phyloP scores from a whole-genome alignment of 2,888 invertebrate species.

The Xanthorhoe designata region DNA sequence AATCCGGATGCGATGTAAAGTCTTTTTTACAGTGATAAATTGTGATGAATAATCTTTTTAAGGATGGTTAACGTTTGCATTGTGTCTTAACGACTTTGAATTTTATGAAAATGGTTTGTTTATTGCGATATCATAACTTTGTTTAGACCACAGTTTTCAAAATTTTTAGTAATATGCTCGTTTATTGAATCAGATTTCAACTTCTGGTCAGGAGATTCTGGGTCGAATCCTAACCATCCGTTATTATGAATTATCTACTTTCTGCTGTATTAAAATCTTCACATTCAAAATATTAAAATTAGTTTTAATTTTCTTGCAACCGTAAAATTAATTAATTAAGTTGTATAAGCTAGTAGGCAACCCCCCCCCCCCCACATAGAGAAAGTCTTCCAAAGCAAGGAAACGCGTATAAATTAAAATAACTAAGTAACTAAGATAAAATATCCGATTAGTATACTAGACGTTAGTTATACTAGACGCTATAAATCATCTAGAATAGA shows the following conservation, averaged over 20 bases:
- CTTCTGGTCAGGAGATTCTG: too few relatives aligned
- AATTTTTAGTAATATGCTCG: not conserved
- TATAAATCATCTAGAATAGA: not conserved
- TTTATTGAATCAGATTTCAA: too few relatives aligned
- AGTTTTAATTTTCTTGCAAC: too few relatives aligned
- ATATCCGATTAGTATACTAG: too few relatives aligned
- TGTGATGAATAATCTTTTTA: slow-evolving; percentile 51
- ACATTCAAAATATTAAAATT: too few relatives aligned
- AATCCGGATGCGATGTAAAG: slow-evolving; percentile 64
- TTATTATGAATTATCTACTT: too few relatives aligned
- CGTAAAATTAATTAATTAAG: too few relatives aligned
- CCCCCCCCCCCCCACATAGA: too few relatives aligned
- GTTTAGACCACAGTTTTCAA: not conserved
- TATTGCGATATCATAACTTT: slow-evolving; percentile 3
- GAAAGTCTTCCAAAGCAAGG: too few relatives aligned
- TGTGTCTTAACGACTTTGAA: slow-evolving; percentile 29
- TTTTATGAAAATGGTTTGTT: slow-evolving; percentile 34
- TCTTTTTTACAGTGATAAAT: slow-evolving; percentile 60
- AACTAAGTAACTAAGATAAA: not conserved
- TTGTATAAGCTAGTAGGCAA: too few relatives aligned
- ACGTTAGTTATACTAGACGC: not conserved
- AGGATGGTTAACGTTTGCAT: slow-evolving; percentile 41
- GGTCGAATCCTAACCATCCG: too few relatives aligned
- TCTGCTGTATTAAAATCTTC: too few relatives aligned
- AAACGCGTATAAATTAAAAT: not conserved